Percentiles rank a stretch among this genome's conserved stretches.
These are phyloP conservation scores for Rhipidura dahli DNA, from an alignment of 2,113 vertebrate species.

Conservation along the genomic window DNA sequence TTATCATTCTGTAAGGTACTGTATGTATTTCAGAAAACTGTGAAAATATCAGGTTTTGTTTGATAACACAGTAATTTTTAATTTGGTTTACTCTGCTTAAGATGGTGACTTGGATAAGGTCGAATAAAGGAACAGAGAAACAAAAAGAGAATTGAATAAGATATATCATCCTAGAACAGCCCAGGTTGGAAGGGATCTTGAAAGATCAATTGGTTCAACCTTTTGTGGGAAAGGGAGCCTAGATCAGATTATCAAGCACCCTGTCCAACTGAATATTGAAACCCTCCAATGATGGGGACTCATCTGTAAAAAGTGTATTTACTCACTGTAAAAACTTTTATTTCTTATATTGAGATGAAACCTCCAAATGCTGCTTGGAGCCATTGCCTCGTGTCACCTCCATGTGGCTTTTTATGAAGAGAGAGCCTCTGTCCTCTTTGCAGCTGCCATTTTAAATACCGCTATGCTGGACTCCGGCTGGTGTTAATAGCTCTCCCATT, in stretches of 20 bases:
- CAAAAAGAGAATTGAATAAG: neutral
- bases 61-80: neutral
- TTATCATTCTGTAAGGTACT: neutral
- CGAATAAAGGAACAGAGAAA: neutral
- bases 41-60: neutral
- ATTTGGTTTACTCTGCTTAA: neutral
- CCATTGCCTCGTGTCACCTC: neutral
- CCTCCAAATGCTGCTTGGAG: neutral
- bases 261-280: neutral
- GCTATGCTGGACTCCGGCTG: neutral
- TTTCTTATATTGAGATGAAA: neutral
- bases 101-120: neutral
- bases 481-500: neutral
- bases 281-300: neutral
- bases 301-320: neutral
- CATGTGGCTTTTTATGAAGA: neutral
- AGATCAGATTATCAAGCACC: neutral
- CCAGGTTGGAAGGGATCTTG: neutral
- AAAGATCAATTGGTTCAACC: neutral
- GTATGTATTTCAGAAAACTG: neutral
- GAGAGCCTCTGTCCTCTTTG: neutral
- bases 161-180: neutral
- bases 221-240: neutral
- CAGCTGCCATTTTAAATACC: neutral
- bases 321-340: neutral